Evolutionary conservation across 2,888 invertebrate genomes (phyloP), one percentile per base, ranked within the genome.

Genomic region (Orthosia gothica): DNA sequence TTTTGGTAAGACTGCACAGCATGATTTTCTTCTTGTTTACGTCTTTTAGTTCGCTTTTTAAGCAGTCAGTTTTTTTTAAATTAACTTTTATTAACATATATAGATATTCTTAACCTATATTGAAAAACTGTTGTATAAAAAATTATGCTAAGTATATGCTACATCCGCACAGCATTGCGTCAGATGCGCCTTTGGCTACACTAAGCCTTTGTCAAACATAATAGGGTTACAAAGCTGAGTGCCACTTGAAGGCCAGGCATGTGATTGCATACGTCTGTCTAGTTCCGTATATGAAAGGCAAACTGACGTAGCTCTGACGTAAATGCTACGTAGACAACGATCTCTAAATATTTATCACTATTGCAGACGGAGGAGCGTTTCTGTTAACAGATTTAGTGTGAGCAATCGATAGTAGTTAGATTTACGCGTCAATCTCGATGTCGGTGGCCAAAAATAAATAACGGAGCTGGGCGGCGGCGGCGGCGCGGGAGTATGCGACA

Each of bases 401-500:
- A 75, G 71, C 85, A 84, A 89, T 90, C 88, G 88, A 87, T 76
- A 79, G 72, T 70, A 65, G 70, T 78, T 57, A 78, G 68, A 76
- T 82, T 79, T 76, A 89, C 89, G 87, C 81, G 79, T 87, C 79
- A 79, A 87, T 81, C 76, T 70, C 61, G 62, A 62, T 79, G 81
- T 87, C 68, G 50, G 79, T 82, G 68, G 82, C 86, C 88, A 85
- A 91, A 93, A 91, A 93, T 92, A 93, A 90, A 90, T 82, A 87
- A 76, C 73, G 59, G 40, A 82, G 70, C 82, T 72, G 70, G 69
- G 85, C 84, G 87, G 85, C 88, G 88, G 83, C 72, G 69, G 85
- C 84, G 87, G 85, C 88, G 89, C 84, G 82, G 71, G 87, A 90
- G 82, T 92, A 91, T 89, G 93, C 92, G 93, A 94, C 94, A 93